Evolutionary conservation across 2,113 vertebrate species (phyloP).

Genomic region (Colius striatus): DNA sequence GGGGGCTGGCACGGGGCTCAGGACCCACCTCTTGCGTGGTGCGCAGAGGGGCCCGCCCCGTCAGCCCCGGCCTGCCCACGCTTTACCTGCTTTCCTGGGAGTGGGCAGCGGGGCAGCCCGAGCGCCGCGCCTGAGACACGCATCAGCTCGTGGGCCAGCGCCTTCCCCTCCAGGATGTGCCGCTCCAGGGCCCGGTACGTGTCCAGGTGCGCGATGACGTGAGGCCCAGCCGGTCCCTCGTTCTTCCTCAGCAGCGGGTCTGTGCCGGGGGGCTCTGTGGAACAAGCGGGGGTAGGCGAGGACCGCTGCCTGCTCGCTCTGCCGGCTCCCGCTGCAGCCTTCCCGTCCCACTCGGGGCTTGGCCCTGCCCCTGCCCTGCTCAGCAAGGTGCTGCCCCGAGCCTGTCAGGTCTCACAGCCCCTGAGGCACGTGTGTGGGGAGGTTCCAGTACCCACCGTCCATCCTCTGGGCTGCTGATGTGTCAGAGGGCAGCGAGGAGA

Average conservation of each 20-base stretch:
- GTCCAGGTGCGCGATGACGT: constrained; percentile 75
- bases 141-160: constrained; percentile 78
- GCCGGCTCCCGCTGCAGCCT: rapidly evolving
- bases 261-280: constrained; percentile 23
- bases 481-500: constrained; percentile 33
- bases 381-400: background rate
- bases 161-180: constrained; percentile 80
- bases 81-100: constrained; percentile 32
- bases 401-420: background rate
- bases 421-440: rapidly evolving
- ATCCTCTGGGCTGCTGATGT: background rate
- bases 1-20: rapidly evolving
- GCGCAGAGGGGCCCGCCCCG: background rate
- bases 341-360: background rate
- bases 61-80: rapidly evolving
- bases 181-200: constrained; percentile 84
- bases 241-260: background rate
- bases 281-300: background rate
- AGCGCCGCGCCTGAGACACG: constrained; percentile 42
- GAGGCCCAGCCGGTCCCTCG: constrained; percentile 63
- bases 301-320: too few species aligned
- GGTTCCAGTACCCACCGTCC: constrained; percentile 20
- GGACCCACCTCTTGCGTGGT: rapidly evolving
- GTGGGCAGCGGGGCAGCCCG: background rate
- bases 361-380: background rate